These are phyloP conservation scores for Dinothrombium tinctorium DNA, from an alignment of 1,140 invertebrate genomes.

Conservation along the genomic window DNA sequence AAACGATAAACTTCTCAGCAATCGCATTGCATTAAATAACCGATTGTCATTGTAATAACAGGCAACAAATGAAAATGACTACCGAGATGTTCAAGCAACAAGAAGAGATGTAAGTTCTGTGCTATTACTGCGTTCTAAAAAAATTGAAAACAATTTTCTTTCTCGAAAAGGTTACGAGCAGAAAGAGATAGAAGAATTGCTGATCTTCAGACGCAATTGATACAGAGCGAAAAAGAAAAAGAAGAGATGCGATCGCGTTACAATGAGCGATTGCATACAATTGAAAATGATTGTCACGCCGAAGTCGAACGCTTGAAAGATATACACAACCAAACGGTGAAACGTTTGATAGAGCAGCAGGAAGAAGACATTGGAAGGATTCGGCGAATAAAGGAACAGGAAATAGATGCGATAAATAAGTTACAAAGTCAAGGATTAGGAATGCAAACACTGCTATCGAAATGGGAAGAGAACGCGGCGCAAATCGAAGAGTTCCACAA, in stretches of 20 bases:
- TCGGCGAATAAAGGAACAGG: conserved; percentile 7
- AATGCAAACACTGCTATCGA: conserved; percentile 4
- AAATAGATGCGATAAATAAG: conserved; percentile 2
- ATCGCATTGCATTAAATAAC: background rate
- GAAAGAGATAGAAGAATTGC: conserved; percentile 10
- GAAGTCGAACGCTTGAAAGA: conserved; percentile 8
- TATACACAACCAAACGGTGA: background rate
- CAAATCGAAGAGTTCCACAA: conserved; percentile 8
- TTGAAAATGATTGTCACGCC: conserved; percentile 6
- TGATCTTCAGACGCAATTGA: conserved; percentile 8
- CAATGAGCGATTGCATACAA: conserved; percentile 4
- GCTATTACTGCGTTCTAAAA: background rate
- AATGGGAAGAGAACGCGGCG: conserved; percentile 9
- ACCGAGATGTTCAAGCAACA: conserved; percentile 8
- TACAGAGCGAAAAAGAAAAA: conserved; percentile 5
- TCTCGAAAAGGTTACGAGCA: conserved; percentile 6
- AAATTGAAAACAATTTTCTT: background rate
- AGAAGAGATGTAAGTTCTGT: conserved; percentile 11
- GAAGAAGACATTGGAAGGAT: conserved; percentile 6
- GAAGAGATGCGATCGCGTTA: background rate
- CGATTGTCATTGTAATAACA: background rate
- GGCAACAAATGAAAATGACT: conserved; percentile 11
- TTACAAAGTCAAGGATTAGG: conserved; percentile 2
- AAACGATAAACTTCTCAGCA: background rate
- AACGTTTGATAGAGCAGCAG: conserved; percentile 4